Percentiles rank a stretch among this genome's conserved stretches.
phyloP scores from a whole-genome alignment of 2,888 invertebrate genomes.

The Cephus pygmeus region DNA sequence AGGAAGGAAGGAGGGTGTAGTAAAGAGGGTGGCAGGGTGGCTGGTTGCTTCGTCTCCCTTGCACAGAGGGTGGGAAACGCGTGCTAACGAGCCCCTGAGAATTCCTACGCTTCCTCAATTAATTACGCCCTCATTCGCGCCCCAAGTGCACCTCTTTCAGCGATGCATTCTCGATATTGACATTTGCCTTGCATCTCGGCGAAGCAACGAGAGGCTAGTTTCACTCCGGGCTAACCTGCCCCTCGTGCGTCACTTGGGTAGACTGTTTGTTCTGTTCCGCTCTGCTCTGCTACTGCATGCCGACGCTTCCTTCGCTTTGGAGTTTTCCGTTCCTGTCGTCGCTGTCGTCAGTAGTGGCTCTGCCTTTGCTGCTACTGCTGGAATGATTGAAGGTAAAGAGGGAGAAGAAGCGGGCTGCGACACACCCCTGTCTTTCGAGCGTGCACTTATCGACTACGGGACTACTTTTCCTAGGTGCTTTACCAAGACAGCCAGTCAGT shows the following conservation, averaged over 20 bases:
- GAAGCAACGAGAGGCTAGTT: neutral
- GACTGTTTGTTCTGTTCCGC: conserved; percentile 1
- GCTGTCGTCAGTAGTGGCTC: no score
- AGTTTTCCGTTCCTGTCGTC: no score
- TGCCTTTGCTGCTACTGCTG: no score
- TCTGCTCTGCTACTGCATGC: conserved; percentile 6
- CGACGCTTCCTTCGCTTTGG: no score
- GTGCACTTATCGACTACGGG: conserved; percentile 59
- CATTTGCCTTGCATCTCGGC: conserved; percentile 56
- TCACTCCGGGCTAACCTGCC: neutral
- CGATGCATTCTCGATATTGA: conserved; percentile 59
- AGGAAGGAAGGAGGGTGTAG: neutral
- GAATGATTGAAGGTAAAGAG: neutral
- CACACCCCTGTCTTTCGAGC: conserved; percentile 62
- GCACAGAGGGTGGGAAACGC: conserved; percentile 15
- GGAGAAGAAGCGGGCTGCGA: conserved; percentile 11
- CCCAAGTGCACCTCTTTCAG: conserved; percentile 46
- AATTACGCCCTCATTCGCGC: conserved; percentile 65
- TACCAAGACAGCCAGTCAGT: conserved; percentile 2
- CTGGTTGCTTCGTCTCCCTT: neutral
- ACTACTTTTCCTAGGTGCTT: conserved; percentile 42
- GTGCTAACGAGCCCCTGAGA: conserved; percentile 28
- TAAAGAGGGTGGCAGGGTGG: neutral
- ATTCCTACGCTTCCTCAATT: conserved; percentile 53
- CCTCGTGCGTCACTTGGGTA: neutral